Evolutionary conservation across 2,797 vertebrate genomes (phyloP), one percentile per base, ranked within the genome.

Genomic region (Brachyalestes nurse): DNA sequence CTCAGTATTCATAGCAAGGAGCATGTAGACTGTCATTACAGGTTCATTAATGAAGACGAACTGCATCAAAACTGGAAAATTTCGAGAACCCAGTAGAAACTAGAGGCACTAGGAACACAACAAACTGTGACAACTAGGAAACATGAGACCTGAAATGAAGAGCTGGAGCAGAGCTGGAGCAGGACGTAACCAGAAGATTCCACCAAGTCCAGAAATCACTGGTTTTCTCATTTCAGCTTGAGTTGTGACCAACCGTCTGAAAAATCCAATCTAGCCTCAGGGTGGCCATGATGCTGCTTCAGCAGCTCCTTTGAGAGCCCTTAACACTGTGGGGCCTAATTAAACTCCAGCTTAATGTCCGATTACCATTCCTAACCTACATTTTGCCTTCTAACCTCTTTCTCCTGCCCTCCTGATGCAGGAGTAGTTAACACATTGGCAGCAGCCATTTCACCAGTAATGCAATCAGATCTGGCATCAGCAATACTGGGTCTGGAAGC

Each of bases 401-500:
- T 73, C 57, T 74, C 12, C 10, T 28, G 40, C n/a, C 38, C 45
- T 57, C 4, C 42, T 75, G 45, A 21, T 28, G 19, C 51, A n/a
- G 74, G 72, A 77, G 14, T 16, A 13, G 73, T 75, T 80, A 75
- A 62, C 78, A 81, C 75, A 72, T 80, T 60, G 64, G 12, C 28
- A 76, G 60, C 79, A 75, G 78, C 62, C 49, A 60, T 74, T 81
- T 79, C 78, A 67, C 51, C 53, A 40, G 23, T 65, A 78, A 81
- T 84, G 72, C 25, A 76, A 65, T 76, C 7, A 23, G 75, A 84
- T 72, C 9, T 25, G 14, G 65, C 72, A 80, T 81, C 78, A 40
- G 47, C 45, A 25, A 28, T 51, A 55, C 71, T 62, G 23, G 75
- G 66, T 34, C 70, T 53, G 25, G 6, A 72, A 60, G 14, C 21